phyloP scores from a whole-genome alignment of 2,113 vertebrate species.

The Lagopus muta region DNA sequence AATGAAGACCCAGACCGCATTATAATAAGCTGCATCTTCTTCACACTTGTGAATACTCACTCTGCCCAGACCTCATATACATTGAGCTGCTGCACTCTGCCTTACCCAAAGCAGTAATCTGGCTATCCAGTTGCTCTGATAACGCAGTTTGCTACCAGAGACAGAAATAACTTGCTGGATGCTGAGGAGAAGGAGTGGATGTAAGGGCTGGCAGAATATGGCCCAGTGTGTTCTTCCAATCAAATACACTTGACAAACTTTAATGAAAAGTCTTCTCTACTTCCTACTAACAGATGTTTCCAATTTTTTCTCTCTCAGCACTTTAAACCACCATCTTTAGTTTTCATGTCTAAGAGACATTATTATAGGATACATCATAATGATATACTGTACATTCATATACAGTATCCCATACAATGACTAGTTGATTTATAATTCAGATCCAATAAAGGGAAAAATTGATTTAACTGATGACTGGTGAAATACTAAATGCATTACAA shows the following conservation, averaged over 20 bases:
- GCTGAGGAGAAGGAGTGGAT: neutral
- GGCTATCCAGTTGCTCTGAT: slow-evolving; percentile 10
- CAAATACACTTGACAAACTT: slow-evolving; percentile 77
- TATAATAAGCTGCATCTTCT: neutral
- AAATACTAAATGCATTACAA: slow-evolving; percentile 79
- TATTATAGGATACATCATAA: slow-evolving; percentile 84
- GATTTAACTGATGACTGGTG: slow-evolving; percentile 81
- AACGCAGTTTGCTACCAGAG: neutral
- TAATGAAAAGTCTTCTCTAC: slow-evolving; percentile 79
- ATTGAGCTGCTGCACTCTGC: neutral
- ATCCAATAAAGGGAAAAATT: slow-evolving; percentile 81
- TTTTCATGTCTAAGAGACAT: slow-evolving; percentile 83
- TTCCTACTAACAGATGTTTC: slow-evolving; percentile 82
- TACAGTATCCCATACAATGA: slow-evolving; percentile 77
- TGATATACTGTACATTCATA: slow-evolving; percentile 81
- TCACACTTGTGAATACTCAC: neutral
- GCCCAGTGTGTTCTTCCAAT: slow-evolving; percentile 61
- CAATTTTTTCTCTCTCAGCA: slow-evolving; percentile 80
- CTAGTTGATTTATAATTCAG: slow-evolving; percentile 81
- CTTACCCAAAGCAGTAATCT: neutral
- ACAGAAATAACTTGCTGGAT: slow-evolving; percentile 14
- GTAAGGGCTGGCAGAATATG: slow-evolving; percentile 23
- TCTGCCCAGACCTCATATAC: neutral
- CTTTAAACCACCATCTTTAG: slow-evolving; percentile 81
- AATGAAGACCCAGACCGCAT: neutral